phyloP scores from a whole-genome alignment of 2,797 vertebrate genomes.

The Calcarius lapponicus region DNA sequence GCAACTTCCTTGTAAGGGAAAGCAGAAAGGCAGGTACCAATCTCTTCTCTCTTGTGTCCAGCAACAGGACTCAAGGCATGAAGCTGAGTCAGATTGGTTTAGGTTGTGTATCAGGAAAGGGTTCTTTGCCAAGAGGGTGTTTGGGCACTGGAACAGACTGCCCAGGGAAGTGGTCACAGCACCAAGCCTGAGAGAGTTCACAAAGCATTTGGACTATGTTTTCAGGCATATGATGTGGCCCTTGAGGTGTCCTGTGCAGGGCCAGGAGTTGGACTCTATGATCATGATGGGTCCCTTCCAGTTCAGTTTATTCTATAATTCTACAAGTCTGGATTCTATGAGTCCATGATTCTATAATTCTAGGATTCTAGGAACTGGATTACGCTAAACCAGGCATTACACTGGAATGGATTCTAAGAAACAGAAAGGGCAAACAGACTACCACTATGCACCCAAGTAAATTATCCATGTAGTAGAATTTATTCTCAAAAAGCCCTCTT shows the following conservation, averaged over 20 bases:
- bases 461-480: neutral
- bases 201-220: neutral
- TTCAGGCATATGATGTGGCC: neutral
- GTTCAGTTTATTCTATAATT: neutral
- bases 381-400: neutral
- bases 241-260: neutral
- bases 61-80: neutral
- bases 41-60: neutral
- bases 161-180: neutral
- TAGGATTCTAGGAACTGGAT: neutral
- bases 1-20: neutral
- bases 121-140: neutral
- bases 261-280: neutral
- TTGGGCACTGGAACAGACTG: neutral
- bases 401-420: neutral
- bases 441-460: neutral
- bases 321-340: neutral
- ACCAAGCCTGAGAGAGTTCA: neutral
- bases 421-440: neutral
- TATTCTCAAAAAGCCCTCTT: neutral
- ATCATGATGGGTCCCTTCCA: neutral
- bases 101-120: neutral
- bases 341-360: neutral
- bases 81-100: neutral
- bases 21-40: accelerated